phyloP scores from a whole-genome alignment of 1,140 invertebrate genomes.

The Sipha flava region DNA sequence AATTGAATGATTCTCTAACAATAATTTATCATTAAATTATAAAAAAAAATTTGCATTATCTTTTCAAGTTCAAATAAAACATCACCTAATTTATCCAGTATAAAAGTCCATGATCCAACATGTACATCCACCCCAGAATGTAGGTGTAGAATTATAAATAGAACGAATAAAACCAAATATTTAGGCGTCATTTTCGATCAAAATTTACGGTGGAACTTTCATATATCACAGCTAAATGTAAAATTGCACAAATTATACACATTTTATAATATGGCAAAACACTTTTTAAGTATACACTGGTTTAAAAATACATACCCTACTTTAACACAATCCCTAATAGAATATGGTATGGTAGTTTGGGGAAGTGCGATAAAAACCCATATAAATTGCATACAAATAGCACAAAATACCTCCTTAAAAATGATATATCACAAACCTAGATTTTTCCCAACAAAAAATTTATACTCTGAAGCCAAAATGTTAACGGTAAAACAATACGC shows the following conservation, averaged over 20 bases:
- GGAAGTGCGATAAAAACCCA: background rate
- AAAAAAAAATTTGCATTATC: background rate
- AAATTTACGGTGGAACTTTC: background rate
- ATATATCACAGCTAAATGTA: background rate
- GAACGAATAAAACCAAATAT: background rate
- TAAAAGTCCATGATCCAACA: background rate
- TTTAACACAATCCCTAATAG: background rate
- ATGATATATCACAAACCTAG: background rate
- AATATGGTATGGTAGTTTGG: background rate
- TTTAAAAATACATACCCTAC: background rate
- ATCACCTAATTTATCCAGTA: background rate
- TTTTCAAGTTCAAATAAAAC: background rate
- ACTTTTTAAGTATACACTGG: background rate
- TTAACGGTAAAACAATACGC: background rate
- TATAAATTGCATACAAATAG: background rate
- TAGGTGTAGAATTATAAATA: background rate
- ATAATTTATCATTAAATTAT: background rate
- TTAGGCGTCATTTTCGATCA: background rate
- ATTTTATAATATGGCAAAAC: background rate
- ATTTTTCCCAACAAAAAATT: background rate
- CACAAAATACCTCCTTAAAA: background rate
- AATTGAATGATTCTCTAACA: too few species aligned
- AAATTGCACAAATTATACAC: background rate
- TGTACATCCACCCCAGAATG: background rate
- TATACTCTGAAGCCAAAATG: background rate